Evolutionary conservation across 2,888 invertebrate genomes (phyloP).

Genomic region (Megaustenia siamemsis): DNA sequence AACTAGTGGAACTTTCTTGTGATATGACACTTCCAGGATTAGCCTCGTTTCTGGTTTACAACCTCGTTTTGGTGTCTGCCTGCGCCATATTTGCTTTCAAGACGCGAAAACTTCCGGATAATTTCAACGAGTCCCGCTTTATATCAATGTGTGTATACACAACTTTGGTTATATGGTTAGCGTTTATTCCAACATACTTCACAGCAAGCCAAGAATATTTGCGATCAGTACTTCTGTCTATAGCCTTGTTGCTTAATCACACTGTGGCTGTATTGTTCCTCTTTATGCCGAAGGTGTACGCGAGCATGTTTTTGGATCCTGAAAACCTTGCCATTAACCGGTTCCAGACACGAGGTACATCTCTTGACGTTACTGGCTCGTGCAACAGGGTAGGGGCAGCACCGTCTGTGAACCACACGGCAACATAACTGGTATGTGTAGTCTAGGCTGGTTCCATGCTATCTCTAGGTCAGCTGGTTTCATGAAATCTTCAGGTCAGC

Average conservation of each 20-base stretch:
- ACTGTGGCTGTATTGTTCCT: constrained; percentile 62
- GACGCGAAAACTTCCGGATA: constrained; percentile 73
- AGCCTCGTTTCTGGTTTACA: constrained; percentile 65
- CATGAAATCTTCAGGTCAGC: no score
- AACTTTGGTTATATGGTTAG: constrained; percentile 71
- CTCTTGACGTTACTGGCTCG: not conserved
- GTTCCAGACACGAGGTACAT: not conserved
- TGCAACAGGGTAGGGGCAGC: not conserved
- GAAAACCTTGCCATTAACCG: constrained; percentile 1
- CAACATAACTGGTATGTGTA: no score
- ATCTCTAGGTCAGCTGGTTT: no score
- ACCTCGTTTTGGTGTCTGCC: constrained; percentile 67
- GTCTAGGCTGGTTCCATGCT: no score
- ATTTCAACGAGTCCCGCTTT: constrained; percentile 75
- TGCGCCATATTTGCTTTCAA: constrained; percentile 73
- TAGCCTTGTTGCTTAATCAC: constrained; percentile 61
- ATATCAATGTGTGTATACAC: constrained; percentile 74
- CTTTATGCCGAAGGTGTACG: constrained; percentile 63
- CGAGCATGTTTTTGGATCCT: constrained; percentile 46
- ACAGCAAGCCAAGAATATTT: constrained; percentile 61
- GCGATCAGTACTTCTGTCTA: constrained; percentile 54
- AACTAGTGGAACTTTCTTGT: constrained; percentile 68
- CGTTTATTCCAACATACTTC: constrained; percentile 70
- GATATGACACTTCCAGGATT: constrained; percentile 62
- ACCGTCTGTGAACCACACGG: not conserved